These are phyloP conservation scores for Platyscapa corneri DNA, from an alignment of 1,140 invertebrate genomes.

Conservation along the genomic window DNA sequence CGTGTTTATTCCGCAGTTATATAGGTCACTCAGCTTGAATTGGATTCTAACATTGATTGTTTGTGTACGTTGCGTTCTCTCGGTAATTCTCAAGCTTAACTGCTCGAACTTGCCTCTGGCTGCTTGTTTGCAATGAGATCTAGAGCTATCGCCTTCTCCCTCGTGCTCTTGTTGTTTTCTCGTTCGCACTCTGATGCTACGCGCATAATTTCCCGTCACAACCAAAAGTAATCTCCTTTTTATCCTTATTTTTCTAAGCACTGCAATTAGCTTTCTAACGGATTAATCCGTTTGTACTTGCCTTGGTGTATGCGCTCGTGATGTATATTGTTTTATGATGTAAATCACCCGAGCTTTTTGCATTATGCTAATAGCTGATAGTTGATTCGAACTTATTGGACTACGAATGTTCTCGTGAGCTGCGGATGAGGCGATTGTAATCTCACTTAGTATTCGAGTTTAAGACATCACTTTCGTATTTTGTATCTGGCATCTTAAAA, in stretches of 20 bases:
- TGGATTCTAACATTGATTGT: background rate
- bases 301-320: no score
- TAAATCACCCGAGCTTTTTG: no score
- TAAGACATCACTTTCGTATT: no score
- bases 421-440: no score
- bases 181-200: background rate
- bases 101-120: background rate
- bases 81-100: background rate
- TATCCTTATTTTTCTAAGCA: background rate
- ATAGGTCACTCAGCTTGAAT: conserved; percentile 2
- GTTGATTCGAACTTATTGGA: no score
- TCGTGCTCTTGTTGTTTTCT: background rate
- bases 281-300: no score
- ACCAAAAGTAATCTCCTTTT: background rate
- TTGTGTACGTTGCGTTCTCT: conserved; percentile 1
- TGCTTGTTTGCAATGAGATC: background rate
- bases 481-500: no score
- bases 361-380: no score
- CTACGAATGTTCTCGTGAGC: no score
- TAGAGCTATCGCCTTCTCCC: background rate
- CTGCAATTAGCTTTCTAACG: background rate
- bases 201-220: background rate
- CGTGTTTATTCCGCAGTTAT: background rate
- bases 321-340: no score
- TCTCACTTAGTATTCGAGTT: no score